Evolutionary conservation across 2,797 vertebrate genomes (phyloP), one percentile per base, ranked within the genome.

Genomic region (Sebastes baramenuke): DNA sequence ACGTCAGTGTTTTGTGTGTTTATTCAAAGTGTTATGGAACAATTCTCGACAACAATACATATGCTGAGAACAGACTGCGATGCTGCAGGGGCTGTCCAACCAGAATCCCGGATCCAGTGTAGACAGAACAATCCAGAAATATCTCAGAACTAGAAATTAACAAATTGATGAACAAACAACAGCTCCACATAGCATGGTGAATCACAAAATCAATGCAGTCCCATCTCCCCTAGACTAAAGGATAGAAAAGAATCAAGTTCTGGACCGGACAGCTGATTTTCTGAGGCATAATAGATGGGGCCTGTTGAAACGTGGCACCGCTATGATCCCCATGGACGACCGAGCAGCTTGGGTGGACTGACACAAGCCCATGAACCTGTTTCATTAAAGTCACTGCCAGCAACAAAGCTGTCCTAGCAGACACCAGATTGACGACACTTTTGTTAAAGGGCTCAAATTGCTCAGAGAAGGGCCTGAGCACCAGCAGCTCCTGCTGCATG

Each of bases 401-500:
- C n/a, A 67, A 69, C 52, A 85, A 77, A 70, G 27, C 49, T 67
- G 27, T 71, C 66, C 66, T 59, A 42, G 70, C 67, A 77, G 72
- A 68, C 36, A 66, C 24, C 67, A 83, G 66, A 84, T 62, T 83
- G 62, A 60, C 49, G 42, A 62, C 52, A 42, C 36, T 81, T 75
- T 79, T 25, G 52, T 73, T 42, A 77, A 82, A 87, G 67, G 30
- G 67, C 30, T 75, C 13, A 58, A 67, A 71, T 83, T 77, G 69
- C 61, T 72, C 59, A 60, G 75, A 79, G 62, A 69, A 74, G 6
- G 49, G 82, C 54, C 38, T 24, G 25, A 69, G 64, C 54, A 80
- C 14, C 24, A 55, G 30, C 78, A 36, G 64, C 56, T 69, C 83
- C 61, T 34, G 25, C 12, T 67, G 54, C 16, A 58, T 68, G 52